Evolutionary conservation across 2,113 vertebrate species (phyloP).

Genomic region (Hystrix brachyura): DNA sequence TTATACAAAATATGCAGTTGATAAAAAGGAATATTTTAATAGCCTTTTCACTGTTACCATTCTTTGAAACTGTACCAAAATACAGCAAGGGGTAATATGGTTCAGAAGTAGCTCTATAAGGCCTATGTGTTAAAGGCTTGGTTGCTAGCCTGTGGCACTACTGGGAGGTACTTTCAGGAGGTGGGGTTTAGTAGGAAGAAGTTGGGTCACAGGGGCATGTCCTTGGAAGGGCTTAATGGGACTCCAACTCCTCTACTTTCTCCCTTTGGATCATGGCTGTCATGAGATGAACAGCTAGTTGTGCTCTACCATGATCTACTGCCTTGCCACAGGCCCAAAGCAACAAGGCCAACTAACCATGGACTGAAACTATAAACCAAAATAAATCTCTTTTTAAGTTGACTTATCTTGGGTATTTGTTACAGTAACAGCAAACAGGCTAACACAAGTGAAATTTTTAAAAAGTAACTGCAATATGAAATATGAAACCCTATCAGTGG

Average conservation of each 20-base stretch:
- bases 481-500: not conserved
- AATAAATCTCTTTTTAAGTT: not conserved
- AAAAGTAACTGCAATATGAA: not conserved
- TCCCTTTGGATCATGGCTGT: not conserved
- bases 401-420: not conserved
- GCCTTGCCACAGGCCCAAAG: no score
- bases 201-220: no score
- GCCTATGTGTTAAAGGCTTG: not conserved
- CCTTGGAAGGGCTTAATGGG: not conserved
- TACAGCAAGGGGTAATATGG: not conserved
- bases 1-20: not conserved
- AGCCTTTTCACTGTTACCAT: not conserved
- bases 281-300: not conserved
- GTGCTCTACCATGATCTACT: not conserved
- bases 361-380: no score
- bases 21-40: not conserved
- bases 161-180: not conserved
- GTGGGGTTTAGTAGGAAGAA: no score
- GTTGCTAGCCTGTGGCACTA: not conserved
- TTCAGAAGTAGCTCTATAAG: not conserved
- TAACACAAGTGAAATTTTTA: not conserved
- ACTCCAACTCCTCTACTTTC: not conserved
- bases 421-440: not conserved
- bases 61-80: slow-evolving; percentile 11
- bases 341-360: no score